Percentiles rank a stretch among this genome's conserved stretches.
Evolutionary conservation across 2,797 vertebrate genomes (phyloP).

Genomic region (Crocodylus rhombifer): DNA sequence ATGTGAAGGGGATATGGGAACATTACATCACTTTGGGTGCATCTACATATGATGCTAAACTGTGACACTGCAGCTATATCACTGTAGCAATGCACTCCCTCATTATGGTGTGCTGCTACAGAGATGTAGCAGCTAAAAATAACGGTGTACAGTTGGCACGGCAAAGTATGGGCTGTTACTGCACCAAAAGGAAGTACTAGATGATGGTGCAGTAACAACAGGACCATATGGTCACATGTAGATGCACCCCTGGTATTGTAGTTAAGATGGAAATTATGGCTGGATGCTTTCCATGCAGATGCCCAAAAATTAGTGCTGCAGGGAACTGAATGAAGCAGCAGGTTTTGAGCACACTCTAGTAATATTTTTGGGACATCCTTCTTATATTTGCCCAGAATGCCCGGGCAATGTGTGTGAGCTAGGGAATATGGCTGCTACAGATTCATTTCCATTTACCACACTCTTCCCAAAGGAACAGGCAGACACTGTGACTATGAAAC

Average conservation of each 20-base stretch:
- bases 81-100: no score
- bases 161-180: no score
- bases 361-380: neutral
- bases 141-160: no score
- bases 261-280: neutral
- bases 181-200: no score
- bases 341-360: accelerated
- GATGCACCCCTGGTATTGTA: no score
- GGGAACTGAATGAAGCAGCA: accelerated
- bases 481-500: conserved; percentile 20
- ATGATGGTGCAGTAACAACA: no score
- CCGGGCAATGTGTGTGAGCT: neutral
- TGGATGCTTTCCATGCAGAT: neutral
- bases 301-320: neutral
- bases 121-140: no score
- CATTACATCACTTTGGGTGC: neutral
- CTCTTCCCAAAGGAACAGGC: neutral
- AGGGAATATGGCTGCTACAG: neutral
- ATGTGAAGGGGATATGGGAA: neutral
- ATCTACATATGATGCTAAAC: neutral
- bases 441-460: neutral
- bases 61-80: no score
- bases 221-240: no score
- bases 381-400: neutral
- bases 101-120: no score